Percentiles rank a stretch among this genome's conserved stretches.
These are phyloP conservation scores for Drosophila sturtevanti DNA, from an alignment of 1,140 invertebrate genomes.

Conservation along the genomic window DNA sequence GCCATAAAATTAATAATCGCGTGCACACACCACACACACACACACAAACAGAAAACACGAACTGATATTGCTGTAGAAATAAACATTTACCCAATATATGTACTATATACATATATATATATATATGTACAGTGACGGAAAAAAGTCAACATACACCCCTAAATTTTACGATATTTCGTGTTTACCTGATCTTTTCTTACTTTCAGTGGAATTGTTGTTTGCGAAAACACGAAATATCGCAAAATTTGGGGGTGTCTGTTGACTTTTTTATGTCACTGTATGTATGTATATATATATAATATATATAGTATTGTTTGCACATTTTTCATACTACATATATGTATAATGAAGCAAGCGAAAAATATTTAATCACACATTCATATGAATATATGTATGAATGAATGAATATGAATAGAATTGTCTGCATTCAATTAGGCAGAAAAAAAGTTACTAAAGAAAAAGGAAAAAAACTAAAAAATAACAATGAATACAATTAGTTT, in stretches of 20 bases:
- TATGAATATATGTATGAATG: not conserved
- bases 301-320: not conserved
- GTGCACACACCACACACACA: slow-evolving; percentile 39
- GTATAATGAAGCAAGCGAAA: not conserved
- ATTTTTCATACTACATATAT: no score
- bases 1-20: slow-evolving; percentile 75
- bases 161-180: no score
- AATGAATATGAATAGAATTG: not conserved
- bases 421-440: not conserved
- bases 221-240: no score
- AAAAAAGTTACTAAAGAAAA: no score
- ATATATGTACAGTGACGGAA: no score
- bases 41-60: slow-evolving; percentile 19
- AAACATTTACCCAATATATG: slow-evolving; percentile 23
- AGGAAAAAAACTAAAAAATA: no score
- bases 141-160: no score
- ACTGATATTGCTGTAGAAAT: slow-evolving; percentile 30
- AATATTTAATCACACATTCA: not conserved
- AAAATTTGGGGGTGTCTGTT: no score
- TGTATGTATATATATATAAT: not conserved
- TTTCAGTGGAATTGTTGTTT: no score
- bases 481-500: no score
- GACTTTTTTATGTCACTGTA: no score
- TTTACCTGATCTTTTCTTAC: no score
- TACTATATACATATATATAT: not conserved